phyloP scores from a whole-genome alignment of 2,888 invertebrate genomes.

The Oscheius onirici region DNA sequence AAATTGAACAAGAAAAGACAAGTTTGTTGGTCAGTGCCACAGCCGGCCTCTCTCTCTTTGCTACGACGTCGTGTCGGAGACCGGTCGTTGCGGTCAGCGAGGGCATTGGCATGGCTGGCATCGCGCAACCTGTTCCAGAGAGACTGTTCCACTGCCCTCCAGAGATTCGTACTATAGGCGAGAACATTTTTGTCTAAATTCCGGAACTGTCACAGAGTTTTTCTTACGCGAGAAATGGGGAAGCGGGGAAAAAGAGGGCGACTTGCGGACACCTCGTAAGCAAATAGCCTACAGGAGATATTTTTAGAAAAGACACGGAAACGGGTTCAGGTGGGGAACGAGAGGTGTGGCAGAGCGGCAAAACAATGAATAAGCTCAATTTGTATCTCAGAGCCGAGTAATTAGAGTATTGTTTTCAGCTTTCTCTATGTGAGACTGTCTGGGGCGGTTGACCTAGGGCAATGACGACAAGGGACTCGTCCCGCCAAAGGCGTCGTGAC shows the following conservation, averaged over 20 bases:
- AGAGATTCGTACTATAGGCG: not conserved
- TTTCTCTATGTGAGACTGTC: too few species aligned
- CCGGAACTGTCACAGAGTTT: not conserved
- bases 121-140: constrained; percentile 19
- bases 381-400: not conserved
- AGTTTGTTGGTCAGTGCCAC: not conserved
- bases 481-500: not conserved
- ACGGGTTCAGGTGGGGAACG: constrained; percentile 1
- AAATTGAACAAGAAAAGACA: too few species aligned
- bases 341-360: constrained; percentile 3
- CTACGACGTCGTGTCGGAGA: constrained; percentile 4
- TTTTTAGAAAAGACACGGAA: constrained; percentile 17
- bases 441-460: too few species aligned
- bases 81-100: constrained; percentile 31
- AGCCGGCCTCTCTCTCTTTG: not conserved
- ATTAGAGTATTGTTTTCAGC: too few species aligned
- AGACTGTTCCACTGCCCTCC: not conserved
- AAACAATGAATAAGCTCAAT: constrained; percentile 7
- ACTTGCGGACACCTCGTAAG: constrained; percentile 21
- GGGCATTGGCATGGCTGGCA: constrained; percentile 11
- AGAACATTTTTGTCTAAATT: not conserved
- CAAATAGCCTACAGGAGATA: constrained; percentile 6
- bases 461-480: too few species aligned
- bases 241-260: constrained; percentile 14
- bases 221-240: constrained; percentile 2